A percentile compares a stretch with the other conserved stretches of the same genome.
Conservation (phyloP, 2,888 invertebrate species). For the Athetis lepigone region DNA sequence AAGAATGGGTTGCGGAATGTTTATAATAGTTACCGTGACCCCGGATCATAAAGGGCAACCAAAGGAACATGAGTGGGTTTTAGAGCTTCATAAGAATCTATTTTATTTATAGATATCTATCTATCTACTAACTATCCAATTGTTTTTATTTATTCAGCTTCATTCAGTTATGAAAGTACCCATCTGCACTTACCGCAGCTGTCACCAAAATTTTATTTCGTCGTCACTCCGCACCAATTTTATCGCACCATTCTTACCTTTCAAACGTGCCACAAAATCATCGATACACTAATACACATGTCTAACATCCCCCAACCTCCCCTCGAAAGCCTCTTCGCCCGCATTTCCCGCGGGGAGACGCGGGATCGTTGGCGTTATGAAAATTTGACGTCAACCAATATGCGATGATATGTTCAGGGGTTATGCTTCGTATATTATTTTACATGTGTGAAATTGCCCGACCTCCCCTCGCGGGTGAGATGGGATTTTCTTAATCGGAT, state of each 20-base stretch:
- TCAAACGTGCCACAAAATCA: constrained; percentile 76
- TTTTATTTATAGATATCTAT: too few relatives aligned
- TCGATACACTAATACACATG: constrained; percentile 80
- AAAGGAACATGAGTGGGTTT: too few relatives aligned
- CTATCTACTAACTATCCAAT: constrained; percentile 5
- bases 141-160: constrained; percentile 1
- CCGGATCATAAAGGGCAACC: too few relatives aligned
- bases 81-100: too few relatives aligned
- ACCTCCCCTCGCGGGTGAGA: constrained; percentile 49
- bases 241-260: constrained; percentile 58
- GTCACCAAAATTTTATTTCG: constrained; percentile 61
- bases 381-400: constrained; percentile 86
- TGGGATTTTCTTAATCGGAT: constrained; percentile 46
- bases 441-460: constrained; percentile 72
- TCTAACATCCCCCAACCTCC: constrained; percentile 66
- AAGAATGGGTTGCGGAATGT: too few relatives aligned
- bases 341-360: constrained; percentile 81
- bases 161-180: constrained; percentile 28
- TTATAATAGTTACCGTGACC: too few relatives aligned
- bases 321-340: constrained; percentile 68
- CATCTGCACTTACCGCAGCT: constrained; percentile 47
- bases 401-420: constrained; percentile 83
- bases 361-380: constrained; percentile 77
- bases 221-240: constrained; percentile 59
- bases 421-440: constrained; percentile 68